These are phyloP conservation scores for Trigoniulus corallinus DNA, from an alignment of 1,140 invertebrate genomes.

Conservation along the genomic window DNA sequence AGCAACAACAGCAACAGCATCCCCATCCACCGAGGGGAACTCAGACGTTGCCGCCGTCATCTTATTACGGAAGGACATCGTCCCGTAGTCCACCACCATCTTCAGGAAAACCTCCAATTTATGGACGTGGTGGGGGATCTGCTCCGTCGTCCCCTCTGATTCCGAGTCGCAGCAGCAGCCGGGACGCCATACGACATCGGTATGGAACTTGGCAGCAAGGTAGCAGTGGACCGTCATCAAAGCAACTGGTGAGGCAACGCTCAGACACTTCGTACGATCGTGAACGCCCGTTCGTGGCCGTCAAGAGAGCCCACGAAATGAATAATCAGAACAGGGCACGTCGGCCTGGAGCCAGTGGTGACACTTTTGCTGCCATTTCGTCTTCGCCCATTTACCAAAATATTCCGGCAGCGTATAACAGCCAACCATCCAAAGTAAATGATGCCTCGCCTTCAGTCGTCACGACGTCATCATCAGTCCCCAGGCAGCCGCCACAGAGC, in stretches of 20 bases:
- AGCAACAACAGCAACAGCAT: constrained; percentile 62
- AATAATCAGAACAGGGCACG: not conserved
- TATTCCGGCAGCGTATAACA: not conserved
- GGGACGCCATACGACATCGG: constrained; percentile 18
- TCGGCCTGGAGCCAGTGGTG: not conserved
- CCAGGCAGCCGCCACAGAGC: not conserved
- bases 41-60: constrained; percentile 18
- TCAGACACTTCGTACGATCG: constrained; percentile 31
- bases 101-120: constrained; percentile 20
- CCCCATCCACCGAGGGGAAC: constrained; percentile 33
- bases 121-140: constrained; percentile 17
- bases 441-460: not conserved
- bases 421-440: too few species aligned
- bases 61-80: too few species aligned
- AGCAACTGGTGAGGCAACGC: constrained; percentile 22
- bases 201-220: constrained; percentile 5
- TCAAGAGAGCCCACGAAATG: constrained; percentile 43
- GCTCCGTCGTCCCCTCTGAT: constrained; percentile 38
- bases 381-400: not conserved
- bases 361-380: not conserved
- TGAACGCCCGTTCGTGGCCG: constrained; percentile 42
- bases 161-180: constrained; percentile 26
- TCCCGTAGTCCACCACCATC: constrained; percentile 10
- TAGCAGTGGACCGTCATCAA: constrained; percentile 13
- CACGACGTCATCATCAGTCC: not conserved